Evolutionary conservation across 2,888 invertebrate species (phyloP).

Genomic region (Agrochola macilenta): DNA sequence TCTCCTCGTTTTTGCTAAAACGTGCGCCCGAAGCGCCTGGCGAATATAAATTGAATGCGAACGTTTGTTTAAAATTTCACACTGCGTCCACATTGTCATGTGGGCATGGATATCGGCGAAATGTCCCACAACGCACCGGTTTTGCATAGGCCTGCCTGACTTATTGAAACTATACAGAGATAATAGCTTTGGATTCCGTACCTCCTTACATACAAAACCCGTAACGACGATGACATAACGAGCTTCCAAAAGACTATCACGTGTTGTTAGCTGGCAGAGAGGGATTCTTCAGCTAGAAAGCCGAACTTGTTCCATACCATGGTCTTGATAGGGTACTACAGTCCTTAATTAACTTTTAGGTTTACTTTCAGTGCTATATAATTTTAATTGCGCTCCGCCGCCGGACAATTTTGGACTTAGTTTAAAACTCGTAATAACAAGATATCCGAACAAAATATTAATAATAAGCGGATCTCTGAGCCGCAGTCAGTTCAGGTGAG

Average conservation of each 20-base stretch:
- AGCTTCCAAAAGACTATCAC: neutral
- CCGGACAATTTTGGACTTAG: conserved; percentile 10
- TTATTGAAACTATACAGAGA: conserved; percentile 42
- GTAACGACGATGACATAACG: neutral
- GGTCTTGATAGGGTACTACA: no score
- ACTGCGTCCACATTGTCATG: conserved; percentile 71
- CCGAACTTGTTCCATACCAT: neutral
- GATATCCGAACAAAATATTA: conserved; percentile 67
- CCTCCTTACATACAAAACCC: neutral
- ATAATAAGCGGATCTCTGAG: conserved; percentile 68
- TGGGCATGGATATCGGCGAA: conserved; percentile 71
- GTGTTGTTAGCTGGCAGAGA: neutral
- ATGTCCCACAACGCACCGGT: conserved; percentile 61
- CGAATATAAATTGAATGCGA: conserved; percentile 82
- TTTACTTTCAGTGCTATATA: neutral
- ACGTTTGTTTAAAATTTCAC: conserved; percentile 81
- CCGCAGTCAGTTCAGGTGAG: conserved; percentile 75
- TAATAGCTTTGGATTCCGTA: conserved; percentile 38
- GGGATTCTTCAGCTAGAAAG: neutral
- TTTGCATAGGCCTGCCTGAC: conserved; percentile 46
- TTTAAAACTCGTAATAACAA: conserved; percentile 39
- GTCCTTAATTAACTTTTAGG: neutral
- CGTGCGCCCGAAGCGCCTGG: conserved; percentile 72
- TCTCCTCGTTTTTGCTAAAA: conserved; percentile 72
- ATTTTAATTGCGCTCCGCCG: conserved; percentile 16